Evolutionary conservation across 2,888 invertebrate species (phyloP).

Genomic region (Patella pellucida): DNA sequence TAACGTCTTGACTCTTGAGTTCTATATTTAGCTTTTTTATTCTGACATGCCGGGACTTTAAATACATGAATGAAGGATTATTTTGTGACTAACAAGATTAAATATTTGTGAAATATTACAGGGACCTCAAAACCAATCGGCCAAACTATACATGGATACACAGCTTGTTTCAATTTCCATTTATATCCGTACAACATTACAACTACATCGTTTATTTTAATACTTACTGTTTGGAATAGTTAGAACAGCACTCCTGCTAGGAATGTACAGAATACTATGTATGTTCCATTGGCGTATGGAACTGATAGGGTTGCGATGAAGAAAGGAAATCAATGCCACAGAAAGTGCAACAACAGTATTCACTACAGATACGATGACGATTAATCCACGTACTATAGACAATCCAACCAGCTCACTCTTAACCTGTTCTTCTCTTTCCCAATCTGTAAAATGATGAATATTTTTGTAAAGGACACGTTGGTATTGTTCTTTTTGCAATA

Average conservation of each 20-base stretch:
- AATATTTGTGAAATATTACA: no score
- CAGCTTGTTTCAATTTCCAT: no score
- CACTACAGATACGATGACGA: neutral
- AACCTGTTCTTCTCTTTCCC: neutral
- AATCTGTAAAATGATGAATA: neutral
- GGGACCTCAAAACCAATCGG: no score
- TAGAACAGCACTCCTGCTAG: neutral
- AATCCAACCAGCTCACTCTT: neutral
- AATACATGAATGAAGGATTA: no score
- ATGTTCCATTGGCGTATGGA: neutral
- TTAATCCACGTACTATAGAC: neutral
- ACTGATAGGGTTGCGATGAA: neutral
- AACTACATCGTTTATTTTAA: neutral
- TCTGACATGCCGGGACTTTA: no score
- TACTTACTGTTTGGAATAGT: neutral
- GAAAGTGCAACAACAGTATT: neutral
- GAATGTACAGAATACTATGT: neutral
- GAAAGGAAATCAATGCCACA: neutral
- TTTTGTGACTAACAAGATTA: no score
- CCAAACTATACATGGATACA: no score
- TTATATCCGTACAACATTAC: no score
- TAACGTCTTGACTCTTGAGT: no score
- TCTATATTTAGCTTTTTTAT: no score
- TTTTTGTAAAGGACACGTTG: no score
- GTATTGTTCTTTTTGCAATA: no score